These are phyloP conservation scores for Anagyrus pseudococci DNA, from an alignment of 2,888 invertebrate species.

Conservation along the genomic window DNA sequence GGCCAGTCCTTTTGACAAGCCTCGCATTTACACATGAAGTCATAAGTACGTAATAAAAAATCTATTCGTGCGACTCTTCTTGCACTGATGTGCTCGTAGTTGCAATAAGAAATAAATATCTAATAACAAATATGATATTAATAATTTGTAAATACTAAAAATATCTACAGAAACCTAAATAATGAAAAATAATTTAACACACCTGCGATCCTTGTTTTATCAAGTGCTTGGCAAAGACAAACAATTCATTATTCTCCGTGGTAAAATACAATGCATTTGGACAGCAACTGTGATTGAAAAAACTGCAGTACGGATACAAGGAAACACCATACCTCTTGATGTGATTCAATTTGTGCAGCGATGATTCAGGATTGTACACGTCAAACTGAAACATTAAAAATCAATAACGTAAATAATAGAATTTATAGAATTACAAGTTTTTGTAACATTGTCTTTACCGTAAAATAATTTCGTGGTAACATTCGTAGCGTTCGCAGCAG, in stretches of 20 bases:
- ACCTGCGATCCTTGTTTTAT: constrained; percentile 74
- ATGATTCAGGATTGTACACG: not conserved
- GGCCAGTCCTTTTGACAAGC: constrained; percentile 79
- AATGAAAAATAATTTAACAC: not conserved
- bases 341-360: not conserved
- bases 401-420: not conserved
- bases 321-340: not conserved
- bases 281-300: constrained; percentile 88
- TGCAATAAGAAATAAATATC: constrained; percentile 8
- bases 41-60: constrained; percentile 75
- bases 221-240: constrained; percentile 69
- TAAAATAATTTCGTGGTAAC: not conserved
- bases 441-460: not conserved
- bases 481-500: not conserved
- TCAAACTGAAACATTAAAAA: constrained; percentile 3
- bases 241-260: constrained; percentile 59
- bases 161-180: not conserved
- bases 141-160: not conserved
- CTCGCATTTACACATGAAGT: constrained; percentile 78
- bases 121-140: not conserved
- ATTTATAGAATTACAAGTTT: not conserved
- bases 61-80: constrained; percentile 65
- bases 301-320: constrained; percentile 70
- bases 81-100: no score
- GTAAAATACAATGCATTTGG: constrained; percentile 78